Conservation (phyloP, 2,113 vertebrate species). For the Megaptera novaeangliae region DNA sequence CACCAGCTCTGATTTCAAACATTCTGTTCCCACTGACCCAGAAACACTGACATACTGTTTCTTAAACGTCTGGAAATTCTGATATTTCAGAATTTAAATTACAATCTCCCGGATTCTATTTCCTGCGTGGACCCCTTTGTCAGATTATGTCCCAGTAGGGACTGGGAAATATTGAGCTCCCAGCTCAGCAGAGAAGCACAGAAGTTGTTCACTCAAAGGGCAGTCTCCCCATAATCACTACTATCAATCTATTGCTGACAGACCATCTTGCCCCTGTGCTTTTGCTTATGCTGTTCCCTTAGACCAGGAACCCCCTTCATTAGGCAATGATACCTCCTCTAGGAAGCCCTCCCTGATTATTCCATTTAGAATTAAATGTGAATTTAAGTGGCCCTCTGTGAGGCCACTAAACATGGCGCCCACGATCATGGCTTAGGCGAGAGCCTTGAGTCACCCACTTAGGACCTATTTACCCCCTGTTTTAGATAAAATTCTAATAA, state of each 20-base stretch:
- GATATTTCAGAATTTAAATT: not conserved
- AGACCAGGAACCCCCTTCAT: not conserved
- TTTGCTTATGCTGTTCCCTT: not conserved
- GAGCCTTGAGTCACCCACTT: not conserved
- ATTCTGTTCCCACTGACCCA: not conserved
- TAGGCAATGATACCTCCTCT: not conserved
- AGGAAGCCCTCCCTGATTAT: not conserved
- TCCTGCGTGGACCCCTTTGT: not conserved
- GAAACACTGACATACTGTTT: not conserved
- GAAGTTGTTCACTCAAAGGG: not conserved
- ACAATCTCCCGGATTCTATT: not conserved
- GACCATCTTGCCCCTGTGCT: not conserved
- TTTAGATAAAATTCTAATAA: not conserved
- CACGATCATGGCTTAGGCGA: not conserved
- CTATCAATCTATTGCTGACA: not conserved
- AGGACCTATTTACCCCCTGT: not conserved
- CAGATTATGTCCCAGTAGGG: not conserved
- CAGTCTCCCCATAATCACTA: not conserved
- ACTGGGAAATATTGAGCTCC: not conserved
- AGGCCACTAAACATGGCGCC: not conserved
- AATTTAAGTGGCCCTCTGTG: not conserved
- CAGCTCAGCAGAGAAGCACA: not conserved
- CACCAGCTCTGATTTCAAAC: not conserved
- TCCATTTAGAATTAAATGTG: not conserved
- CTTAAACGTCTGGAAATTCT: not conserved